phyloP scores from a whole-genome alignment of 2,888 invertebrate genomes.

The Apodemia zela region DNA sequence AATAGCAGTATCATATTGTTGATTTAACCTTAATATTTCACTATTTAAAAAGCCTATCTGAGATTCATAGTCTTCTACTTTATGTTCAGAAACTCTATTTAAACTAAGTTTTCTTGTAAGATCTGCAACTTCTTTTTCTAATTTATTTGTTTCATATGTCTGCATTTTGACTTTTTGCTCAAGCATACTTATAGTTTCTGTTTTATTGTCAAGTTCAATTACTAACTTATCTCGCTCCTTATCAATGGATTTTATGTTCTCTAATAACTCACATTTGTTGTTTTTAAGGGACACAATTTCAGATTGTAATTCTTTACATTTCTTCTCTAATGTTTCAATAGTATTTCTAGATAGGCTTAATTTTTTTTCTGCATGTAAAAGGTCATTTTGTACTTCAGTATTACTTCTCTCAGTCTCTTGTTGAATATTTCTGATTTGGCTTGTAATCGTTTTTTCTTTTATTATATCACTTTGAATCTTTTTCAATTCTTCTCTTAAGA shows the following conservation, averaged over 20 bases:
- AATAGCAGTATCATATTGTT: slow-evolving; percentile 79
- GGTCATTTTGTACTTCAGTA: slow-evolving; percentile 84
- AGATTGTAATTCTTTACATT: slow-evolving; percentile 79
- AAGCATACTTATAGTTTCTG: slow-evolving; percentile 82
- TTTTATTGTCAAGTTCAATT: slow-evolving; percentile 86
- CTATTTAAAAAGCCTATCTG: slow-evolving; percentile 80
- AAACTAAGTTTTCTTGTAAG: slow-evolving; percentile 76
- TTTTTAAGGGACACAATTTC: slow-evolving; percentile 81
- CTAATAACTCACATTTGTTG: slow-evolving; percentile 83
- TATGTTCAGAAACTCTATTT: slow-evolving; percentile 69
- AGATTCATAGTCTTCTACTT: slow-evolving; percentile 67
- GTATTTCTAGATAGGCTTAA: slow-evolving; percentile 81
- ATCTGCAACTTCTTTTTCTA: slow-evolving; percentile 79
- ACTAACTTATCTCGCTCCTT: slow-evolving; percentile 85
- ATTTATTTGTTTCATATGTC: slow-evolving; percentile 71
- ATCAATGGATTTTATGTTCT: slow-evolving; percentile 83
- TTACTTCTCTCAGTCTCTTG: slow-evolving; percentile 88
- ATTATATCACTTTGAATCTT: slow-evolving; percentile 69
- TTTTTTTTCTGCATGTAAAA: slow-evolving; percentile 83
- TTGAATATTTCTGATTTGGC: slow-evolving; percentile 84
- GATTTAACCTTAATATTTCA: slow-evolving; percentile 78
- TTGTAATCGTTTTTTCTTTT: slow-evolving; percentile 69
- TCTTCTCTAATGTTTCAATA: slow-evolving; percentile 78
- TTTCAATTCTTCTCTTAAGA: slow-evolving; percentile 68
- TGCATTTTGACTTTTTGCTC: slow-evolving; percentile 84